Evolutionary conservation across 2,888 invertebrate species (phyloP).

Genomic region (Melinaea menophilus): DNA sequence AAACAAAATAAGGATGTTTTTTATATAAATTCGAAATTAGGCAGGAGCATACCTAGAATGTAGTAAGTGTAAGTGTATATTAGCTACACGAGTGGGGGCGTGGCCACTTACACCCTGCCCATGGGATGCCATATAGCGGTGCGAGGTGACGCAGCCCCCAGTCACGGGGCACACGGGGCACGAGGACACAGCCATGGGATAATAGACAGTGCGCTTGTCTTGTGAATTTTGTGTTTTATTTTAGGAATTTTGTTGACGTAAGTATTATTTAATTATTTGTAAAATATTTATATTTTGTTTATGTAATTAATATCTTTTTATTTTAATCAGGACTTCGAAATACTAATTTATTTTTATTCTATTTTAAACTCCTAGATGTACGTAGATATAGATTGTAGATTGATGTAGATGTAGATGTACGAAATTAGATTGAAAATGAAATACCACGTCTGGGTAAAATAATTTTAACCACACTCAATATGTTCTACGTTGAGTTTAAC

Average conservation of each 20-base stretch:
- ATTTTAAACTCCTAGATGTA: no score
- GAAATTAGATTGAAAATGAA: no score
- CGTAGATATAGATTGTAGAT: no score
- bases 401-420: no score
- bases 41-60: background rate
- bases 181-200: constrained; percentile 28
- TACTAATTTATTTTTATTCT: no score
- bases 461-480: no score
- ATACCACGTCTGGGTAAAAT: no score
- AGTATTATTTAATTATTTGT: constrained; percentile 6
- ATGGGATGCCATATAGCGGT: constrained; percentile 40
- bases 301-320: no score
- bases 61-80: background rate
- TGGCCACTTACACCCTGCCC: constrained; percentile 22
- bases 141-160: constrained; percentile 42
- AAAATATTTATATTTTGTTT: background rate
- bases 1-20: no score
- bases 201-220: background rate
- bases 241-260: background rate
- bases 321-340: no score
- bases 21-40: no score
- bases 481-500: no score
- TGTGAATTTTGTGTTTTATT: background rate
- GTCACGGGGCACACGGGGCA: constrained; percentile 38
- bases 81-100: constrained; percentile 13